Evolutionary conservation across 2,888 invertebrate species (phyloP).

Genomic region (Dicyrtomina minuta): DNA sequence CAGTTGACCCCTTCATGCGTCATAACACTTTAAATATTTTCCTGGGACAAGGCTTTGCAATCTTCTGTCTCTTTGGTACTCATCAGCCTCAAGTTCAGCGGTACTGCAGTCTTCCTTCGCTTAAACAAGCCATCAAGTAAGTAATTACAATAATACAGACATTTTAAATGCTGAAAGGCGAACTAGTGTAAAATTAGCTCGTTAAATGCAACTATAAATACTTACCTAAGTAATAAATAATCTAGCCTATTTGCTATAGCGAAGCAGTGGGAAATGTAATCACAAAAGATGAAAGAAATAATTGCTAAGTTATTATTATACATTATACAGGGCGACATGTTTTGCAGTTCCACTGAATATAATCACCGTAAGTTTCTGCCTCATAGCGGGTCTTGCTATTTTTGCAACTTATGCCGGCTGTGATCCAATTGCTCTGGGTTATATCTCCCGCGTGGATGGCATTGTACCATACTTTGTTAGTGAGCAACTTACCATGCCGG

Average conservation of each 20-base stretch:
- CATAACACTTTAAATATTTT: conserved; percentile 51
- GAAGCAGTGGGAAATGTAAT: too few species aligned
- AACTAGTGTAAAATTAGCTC: too few species aligned
- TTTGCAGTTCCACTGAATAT: conserved; percentile 48
- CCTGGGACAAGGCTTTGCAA: conserved; percentile 46
- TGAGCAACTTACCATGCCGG: conserved; percentile 43
- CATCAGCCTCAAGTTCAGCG: conserved; percentile 51
- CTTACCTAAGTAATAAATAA: too few species aligned
- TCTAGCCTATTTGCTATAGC: too few species aligned
- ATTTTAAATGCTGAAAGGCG: too few species aligned
- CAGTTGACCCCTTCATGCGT: conserved; percentile 51
- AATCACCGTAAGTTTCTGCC: conserved; percentile 43
- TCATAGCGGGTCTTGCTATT: conserved; percentile 49
- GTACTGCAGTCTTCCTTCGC: conserved; percentile 49
- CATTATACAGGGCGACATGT: conserved; percentile 45
- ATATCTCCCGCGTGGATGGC: conserved; percentile 40
- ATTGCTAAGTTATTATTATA: too few species aligned
- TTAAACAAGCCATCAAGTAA: conserved; percentile 45
- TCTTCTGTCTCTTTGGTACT: conserved; percentile 41
- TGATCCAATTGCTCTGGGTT: conserved; percentile 47
- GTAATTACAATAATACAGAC: too few species aligned
- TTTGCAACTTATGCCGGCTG: conserved; percentile 49
- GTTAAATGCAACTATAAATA: too few species aligned
- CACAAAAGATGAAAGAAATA: too few species aligned
- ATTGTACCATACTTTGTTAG: conserved; percentile 52